Conservation (phyloP, 2,888 invertebrate genomes). For the Muscina levida region DNA sequence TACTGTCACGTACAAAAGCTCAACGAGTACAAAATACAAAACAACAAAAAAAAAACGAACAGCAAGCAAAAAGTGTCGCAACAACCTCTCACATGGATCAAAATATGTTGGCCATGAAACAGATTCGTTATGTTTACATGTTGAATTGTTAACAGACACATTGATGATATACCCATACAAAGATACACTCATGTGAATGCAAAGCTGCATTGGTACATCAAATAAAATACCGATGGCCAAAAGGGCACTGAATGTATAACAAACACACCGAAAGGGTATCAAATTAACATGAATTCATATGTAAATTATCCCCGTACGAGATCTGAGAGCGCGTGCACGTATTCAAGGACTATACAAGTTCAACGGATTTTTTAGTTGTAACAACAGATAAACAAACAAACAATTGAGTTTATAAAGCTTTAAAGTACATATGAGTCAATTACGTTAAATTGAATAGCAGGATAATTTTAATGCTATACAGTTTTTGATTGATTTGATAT, state of each 20-base stretch:
- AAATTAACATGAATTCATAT: slow-evolving; percentile 40
- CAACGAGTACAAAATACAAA: slow-evolving; percentile 25
- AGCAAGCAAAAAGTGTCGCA: neutral
- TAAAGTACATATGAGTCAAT: neutral
- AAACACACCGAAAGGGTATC: slow-evolving; percentile 28
- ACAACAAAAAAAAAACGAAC: neutral
- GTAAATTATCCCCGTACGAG: slow-evolving; percentile 35
- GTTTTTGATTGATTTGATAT: no score
- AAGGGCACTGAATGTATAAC: slow-evolving; percentile 26
- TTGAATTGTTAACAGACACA: slow-evolving; percentile 13
- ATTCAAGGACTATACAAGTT: neutral
- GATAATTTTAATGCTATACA: no score
- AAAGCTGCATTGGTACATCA: neutral
- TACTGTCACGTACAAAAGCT: slow-evolving; percentile 48
- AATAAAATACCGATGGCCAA: slow-evolving; percentile 16
- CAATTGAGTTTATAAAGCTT: neutral
- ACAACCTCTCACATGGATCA: neutral
- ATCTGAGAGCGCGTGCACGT: neutral
- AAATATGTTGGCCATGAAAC: neutral
- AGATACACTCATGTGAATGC: neutral
- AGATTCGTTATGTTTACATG: neutral
- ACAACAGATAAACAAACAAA: slow-evolving; percentile 15
- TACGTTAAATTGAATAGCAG: no score
- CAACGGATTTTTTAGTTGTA: slow-evolving; percentile 14
- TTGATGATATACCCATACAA: neutral